Percentiles rank a stretch among this genome's conserved stretches.
These are phyloP conservation scores for Fukomys damarensis DNA, from an alignment of 2,113 vertebrate species.

Conservation along the genomic window DNA sequence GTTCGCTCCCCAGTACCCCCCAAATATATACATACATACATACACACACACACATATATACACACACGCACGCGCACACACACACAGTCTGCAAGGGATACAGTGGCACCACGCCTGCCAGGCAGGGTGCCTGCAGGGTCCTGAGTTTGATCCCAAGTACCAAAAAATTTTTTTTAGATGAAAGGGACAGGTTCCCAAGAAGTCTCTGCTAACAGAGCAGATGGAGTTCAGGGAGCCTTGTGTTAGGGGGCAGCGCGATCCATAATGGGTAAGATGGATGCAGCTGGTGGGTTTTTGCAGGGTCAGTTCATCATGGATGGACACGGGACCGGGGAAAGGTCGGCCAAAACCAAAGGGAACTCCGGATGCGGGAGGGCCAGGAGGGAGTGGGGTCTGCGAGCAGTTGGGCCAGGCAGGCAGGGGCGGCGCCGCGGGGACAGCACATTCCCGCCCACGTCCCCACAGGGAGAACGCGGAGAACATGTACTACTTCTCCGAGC, in stretches of 20 bases:
- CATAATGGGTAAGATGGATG: accelerated
- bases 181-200: neutral
- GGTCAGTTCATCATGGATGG: neutral
- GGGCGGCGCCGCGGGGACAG: neutral
- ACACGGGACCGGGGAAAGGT: neutral
- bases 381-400: no score
- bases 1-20: no score
- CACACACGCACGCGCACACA: no score
- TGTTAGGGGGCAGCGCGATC: neutral
- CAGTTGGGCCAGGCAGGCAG: neutral
- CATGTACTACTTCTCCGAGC: slow-evolving; percentile 97
- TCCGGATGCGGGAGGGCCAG: no score
- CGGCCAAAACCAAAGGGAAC: neutral
- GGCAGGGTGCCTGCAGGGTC: no score
- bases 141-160: no score
- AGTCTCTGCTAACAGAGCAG: neutral
- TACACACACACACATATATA: no score
- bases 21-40: no score
- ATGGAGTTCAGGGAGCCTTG: neutral
- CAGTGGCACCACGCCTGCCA: no score
- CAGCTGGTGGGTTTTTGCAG: neutral
- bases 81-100: no score
- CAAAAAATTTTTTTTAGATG: neutral
- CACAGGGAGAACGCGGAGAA: slow-evolving; percentile 95
- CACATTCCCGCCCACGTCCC: accelerated